These are phyloP conservation scores for Numenius arquata DNA, from an alignment of 2,113 vertebrate species.

Conservation along the genomic window DNA sequence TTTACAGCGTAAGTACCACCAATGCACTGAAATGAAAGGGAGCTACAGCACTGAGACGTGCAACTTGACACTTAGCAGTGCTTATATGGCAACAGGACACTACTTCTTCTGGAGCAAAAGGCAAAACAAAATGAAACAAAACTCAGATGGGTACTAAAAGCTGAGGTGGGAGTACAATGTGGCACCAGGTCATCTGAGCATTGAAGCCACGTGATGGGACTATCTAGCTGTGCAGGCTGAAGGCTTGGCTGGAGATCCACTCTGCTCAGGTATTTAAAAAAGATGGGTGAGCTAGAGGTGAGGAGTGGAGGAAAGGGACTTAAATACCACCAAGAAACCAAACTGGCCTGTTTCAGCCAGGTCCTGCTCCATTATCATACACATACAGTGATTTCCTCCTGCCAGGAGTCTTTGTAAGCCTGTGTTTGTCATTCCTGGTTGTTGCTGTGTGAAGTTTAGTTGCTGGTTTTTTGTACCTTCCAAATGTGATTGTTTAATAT, in stretches of 20 bases:
- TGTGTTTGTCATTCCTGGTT: neutral
- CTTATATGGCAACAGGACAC: too few species aligned
- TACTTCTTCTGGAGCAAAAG: neutral
- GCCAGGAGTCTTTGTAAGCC: neutral
- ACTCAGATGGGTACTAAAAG: neutral
- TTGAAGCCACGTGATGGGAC: neutral
- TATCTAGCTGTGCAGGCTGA: neutral
- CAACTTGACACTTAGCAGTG: neutral
- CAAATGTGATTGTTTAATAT: neutral
- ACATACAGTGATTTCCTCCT: neutral
- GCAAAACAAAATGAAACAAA: neutral
- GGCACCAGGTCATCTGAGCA: rapidly evolving
- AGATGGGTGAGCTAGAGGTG: neutral
- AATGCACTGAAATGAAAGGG: neutral
- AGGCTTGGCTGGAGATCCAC: neutral
- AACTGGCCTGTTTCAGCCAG: neutral
- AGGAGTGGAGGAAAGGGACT: neutral
- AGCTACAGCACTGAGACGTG: neutral
- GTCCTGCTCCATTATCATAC: neutral
- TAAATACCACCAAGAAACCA: neutral
- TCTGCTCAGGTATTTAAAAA: neutral
- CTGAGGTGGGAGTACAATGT: neutral
- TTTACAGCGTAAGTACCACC: neutral
- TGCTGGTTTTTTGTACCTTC: neutral
- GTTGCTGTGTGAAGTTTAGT: neutral